Percentiles rank a stretch among this genome's conserved stretches.
Conservation (phyloP, 2,113 vertebrate species). For the Antechinus stuartii region DNA sequence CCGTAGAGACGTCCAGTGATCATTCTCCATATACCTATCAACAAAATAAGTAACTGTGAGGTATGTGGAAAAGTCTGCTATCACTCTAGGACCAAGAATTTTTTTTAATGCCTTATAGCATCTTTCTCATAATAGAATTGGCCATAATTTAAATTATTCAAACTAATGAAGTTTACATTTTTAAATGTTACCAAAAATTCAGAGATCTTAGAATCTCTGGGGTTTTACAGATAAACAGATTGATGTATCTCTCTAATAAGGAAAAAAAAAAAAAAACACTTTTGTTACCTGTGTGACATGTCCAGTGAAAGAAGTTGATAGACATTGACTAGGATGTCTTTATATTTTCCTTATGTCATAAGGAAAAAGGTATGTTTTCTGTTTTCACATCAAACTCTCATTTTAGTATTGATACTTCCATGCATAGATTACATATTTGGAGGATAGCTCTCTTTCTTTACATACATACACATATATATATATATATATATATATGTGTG, state of each 20-base stretch:
- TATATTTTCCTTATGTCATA: not conserved
- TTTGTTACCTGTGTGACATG: not conserved
- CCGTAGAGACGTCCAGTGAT: slow-evolving; percentile 93
- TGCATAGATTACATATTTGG: not conserved
- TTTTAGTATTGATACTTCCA: not conserved
- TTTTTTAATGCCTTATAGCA: not conserved
- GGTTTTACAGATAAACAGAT: slow-evolving; percentile 40
- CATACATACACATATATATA: not conserved
- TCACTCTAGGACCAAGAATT: not conserved
- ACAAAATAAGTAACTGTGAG: slow-evolving; percentile 96
- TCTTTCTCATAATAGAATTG: slow-evolving; percentile 39
- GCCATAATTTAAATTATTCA: not conserved
- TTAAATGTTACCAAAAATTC: not conserved
- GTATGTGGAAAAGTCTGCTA: slow-evolving; percentile 78
- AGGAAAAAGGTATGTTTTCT: not conserved
- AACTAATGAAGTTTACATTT: not conserved
- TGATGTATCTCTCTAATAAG: slow-evolving; percentile 19
- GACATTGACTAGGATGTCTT: not conserved
- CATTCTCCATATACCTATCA: slow-evolving; percentile 97
- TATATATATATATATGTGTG: no score
- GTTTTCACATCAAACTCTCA: not conserved
- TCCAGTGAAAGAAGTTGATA: not conserved
- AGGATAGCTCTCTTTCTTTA: not conserved
- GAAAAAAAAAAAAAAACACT: not conserved
- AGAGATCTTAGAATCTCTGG: not conserved